Evolutionary conservation across 2,113 vertebrate species (phyloP), one percentile per base, ranked within the genome.

Genomic region (Chlorodrepanis virens): DNA sequence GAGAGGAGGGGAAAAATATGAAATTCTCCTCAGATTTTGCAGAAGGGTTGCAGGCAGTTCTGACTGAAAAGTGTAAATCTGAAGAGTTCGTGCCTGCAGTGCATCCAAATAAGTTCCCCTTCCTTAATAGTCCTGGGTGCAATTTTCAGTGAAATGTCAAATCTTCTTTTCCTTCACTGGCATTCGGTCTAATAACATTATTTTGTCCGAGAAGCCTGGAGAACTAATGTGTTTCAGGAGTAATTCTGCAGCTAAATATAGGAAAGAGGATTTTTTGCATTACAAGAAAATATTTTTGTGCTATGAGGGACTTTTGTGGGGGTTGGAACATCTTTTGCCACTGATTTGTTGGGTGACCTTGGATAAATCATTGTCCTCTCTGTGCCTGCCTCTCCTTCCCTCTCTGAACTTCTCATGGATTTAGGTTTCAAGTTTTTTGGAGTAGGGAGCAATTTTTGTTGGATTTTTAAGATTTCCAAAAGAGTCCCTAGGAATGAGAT

Each of bases 141-240:
- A 86, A 42, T 94, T 92, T 83, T 49, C 85, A 96, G 47, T 74
- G 92, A 90, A 86, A 90, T 79, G 90, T 93, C 93, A 96, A 83
- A 94, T 81, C 67, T 52, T 88, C 93, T 83, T 89, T 83, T 64
- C 85, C 44, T 95, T 59, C 50, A 25, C 60, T 75, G 85, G 59
- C 52, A 35, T 56, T 81, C 1, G 1, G 17, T 93, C 60, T 94
- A 92, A 96, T 86, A 96, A 95, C 39, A 71, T 94, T 88, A 95
- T 96, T 94, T 95, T 96, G 90, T 81, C 82, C 68, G 11, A 88
- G 94, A 35, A 83, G 87, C 67, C 89, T 59, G 78, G n/a, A 94
- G 92, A 92, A 83, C 82, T 57, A 77, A 91, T 15, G 5, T 76
- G 52, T 83, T 95, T 37, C 82, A 86, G 63, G 59, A 93, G 90